Evolutionary conservation across 2,888 invertebrate species (phyloP), one percentile per base, ranked within the genome.

Genomic region (Brachylomia viminalis): DNA sequence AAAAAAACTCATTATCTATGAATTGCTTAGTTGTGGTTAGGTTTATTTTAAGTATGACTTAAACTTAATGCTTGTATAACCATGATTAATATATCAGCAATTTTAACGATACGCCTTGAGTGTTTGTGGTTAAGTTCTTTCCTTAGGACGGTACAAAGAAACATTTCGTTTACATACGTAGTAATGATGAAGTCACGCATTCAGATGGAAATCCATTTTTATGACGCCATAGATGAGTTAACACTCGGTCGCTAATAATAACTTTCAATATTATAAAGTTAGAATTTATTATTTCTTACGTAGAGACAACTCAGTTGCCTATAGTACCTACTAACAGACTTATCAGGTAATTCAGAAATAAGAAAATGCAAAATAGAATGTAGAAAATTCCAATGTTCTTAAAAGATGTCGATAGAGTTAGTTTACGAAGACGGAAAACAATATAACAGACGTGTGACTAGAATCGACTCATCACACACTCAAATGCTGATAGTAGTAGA

Each of bases 171-270:
- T 27, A 47, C 5, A 42, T 74, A 80, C 75, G 75, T 81, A 67
- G 70, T 64, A 70, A 75, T 68, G 42, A 67, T 84, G 62, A 70
- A 75, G 82, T 82, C 85, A 82, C 81, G 82, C 27, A 11, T 42
- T 49, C 27, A 42, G n/a, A 56, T 74, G 75, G 61, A 54, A 67
- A 71, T 74, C 23, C 47, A 85, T 72, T 67, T 71, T 71, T 54
- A 85, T 85, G 81, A 85, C 72, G 75, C 54, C 52, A 73, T 70
- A 30, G 52, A 71, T 80, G 52, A 70, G 59, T 74, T 73, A 84
- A 80, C 80, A 84, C 80, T 84, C 13, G 33, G 42, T 13, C 33
- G 58, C 45, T 84, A 84, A 84, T 68, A 33, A 30, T 56, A n/a
- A 73, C 38, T 56, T 23, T 62, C 15, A 38, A 56, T 56, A 64